phyloP scores from a whole-genome alignment of 2,888 invertebrate species.

The Thymelicus lineola region DNA sequence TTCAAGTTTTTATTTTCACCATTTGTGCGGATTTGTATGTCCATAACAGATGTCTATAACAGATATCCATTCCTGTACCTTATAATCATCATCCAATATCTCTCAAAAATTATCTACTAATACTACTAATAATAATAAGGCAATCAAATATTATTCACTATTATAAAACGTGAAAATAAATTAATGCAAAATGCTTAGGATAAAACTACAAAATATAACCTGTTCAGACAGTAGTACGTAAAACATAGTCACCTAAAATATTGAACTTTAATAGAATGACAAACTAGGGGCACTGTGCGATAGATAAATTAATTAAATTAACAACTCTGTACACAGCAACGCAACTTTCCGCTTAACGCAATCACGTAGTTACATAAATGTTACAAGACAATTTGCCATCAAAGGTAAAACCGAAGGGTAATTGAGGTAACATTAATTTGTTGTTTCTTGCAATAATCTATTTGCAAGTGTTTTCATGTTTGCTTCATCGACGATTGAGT shows the following conservation, averaged over 20 bases:
- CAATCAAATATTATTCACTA: no score
- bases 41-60: no score
- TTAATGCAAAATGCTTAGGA: no score
- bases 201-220: no score
- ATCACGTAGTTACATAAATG: slow-evolving; percentile 1
- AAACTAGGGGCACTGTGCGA: not conserved
- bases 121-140: no score
- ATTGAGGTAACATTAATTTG: slow-evolving; percentile 22
- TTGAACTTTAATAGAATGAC: not conserved
- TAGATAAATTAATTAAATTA: not conserved
- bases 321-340: not conserved
- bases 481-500: slow-evolving; percentile 20
- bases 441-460: slow-evolving; percentile 25
- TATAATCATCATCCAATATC: no score
- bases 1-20: no score
- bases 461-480: slow-evolving; percentile 18
- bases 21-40: no score
- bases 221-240: not conserved
- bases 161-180: no score
- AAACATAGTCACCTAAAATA: not conserved
- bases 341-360: not conserved
- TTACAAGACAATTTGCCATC: slow-evolving; percentile 24
- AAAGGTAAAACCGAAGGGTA: slow-evolving; percentile 16
- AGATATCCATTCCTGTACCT: no score
- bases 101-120: no score